These are phyloP conservation scores for Bilobella aurantiaca DNA, from an alignment of 1,140 invertebrate species.

Conservation along the genomic window DNA sequence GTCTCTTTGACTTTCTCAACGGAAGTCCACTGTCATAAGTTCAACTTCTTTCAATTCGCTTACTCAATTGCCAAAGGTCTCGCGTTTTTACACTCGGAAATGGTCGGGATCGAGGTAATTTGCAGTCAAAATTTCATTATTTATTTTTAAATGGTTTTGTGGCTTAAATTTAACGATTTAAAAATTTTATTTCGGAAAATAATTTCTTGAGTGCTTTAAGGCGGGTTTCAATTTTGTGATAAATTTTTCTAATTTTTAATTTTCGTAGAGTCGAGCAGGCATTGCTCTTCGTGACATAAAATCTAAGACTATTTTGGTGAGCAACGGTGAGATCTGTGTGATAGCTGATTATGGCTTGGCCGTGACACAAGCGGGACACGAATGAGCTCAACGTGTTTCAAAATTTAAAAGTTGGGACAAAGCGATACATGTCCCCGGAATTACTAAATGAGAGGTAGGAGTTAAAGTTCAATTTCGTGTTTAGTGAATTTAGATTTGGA, in stretches of 20 bases:
- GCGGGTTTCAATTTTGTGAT: too few species aligned
- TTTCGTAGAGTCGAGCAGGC: slow-evolving; percentile 64
- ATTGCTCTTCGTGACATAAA: slow-evolving; percentile 93
- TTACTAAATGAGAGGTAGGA: slow-evolving; percentile 79
- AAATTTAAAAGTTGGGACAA: slow-evolving; percentile 73
- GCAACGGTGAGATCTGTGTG: slow-evolving; percentile 72
- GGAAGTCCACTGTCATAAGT: slow-evolving; percentile 59
- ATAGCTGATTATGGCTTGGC: slow-evolving; percentile 85
- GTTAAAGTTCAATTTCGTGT: too few species aligned
- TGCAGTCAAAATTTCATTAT: too few species aligned
- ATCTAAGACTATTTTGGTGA: slow-evolving; percentile 89
- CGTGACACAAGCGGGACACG: slow-evolving; percentile 59
- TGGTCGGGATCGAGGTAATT: slow-evolving; percentile 76
- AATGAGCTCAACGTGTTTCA: slow-evolving; percentile 58
- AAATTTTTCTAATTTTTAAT: too few species aligned
- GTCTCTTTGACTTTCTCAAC: slow-evolving; percentile 84
- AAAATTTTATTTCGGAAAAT: too few species aligned
- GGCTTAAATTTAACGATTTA: too few species aligned
- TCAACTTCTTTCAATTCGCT: slow-evolving; percentile 68
- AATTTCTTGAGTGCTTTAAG: too few species aligned
- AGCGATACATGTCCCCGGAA: slow-evolving; percentile 92
- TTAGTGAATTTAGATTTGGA: too few species aligned
- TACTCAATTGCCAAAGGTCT: slow-evolving; percentile 74
- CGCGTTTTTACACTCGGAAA: slow-evolving; percentile 88
- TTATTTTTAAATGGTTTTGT: too few species aligned